phyloP scores from a whole-genome alignment of 2,113 vertebrate genomes.

The Menidia beryllina region DNA sequence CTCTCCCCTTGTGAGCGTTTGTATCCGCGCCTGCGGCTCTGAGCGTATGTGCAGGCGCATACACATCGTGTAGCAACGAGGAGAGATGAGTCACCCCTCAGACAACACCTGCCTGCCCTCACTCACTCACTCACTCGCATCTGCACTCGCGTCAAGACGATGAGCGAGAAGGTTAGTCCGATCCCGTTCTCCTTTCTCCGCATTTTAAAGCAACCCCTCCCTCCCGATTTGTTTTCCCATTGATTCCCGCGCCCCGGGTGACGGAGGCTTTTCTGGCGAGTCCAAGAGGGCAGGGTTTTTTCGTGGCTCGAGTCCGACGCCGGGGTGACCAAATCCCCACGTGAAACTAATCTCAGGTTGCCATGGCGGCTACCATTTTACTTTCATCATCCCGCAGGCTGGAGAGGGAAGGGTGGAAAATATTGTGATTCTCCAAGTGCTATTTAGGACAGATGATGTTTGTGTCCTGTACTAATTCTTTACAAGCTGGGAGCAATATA shows the following conservation, averaged over 20 bases:
- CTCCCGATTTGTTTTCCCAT: conserved; percentile 55
- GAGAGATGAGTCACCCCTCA: conserved; percentile 71
- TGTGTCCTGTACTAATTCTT: too few relatives aligned
- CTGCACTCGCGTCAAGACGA: conserved; percentile 10
- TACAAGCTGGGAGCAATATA: too few relatives aligned
- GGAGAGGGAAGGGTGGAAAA: too few relatives aligned
- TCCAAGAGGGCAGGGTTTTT: background rate
- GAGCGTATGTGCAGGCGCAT: background rate
- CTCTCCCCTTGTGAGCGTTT: conserved; percentile 9
- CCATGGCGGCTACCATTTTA: background rate
- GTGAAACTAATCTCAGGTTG: background rate
- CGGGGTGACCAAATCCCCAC: background rate
- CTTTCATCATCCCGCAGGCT: background rate
- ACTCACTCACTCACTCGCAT: conserved; percentile 10
- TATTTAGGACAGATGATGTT: too few relatives aligned
- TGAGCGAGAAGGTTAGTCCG: conserved; percentile 10
- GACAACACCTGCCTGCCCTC: conserved; percentile 59
- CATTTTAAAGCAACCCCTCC: conserved; percentile 35
- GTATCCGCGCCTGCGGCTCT: background rate
- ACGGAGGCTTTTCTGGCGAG: conserved; percentile 18
- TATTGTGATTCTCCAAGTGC: too few relatives aligned
- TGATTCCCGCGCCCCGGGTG: conserved; percentile 31
- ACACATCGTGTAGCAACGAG: conserved; percentile 34
- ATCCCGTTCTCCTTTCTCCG: conserved; percentile 15
- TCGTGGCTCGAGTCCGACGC: conserved; percentile 12